Conservation (phyloP, 2,113 vertebrate species). For the Phaethon lepturus region DNA sequence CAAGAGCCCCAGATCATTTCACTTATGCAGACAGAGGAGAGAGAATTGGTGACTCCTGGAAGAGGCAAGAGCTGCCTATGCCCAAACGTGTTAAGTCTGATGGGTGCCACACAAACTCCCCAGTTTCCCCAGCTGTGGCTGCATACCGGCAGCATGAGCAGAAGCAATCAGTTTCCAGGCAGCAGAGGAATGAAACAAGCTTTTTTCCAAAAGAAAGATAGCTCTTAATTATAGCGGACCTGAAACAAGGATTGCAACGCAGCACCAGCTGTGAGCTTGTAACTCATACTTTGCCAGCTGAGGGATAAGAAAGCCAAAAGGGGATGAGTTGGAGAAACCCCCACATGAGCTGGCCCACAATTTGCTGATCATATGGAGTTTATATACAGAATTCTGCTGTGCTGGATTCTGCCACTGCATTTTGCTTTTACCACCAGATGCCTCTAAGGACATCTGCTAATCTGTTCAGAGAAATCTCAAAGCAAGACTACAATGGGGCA, state of each 20-base stretch:
- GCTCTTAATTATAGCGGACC: conserved; percentile 37
- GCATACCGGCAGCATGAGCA: not conserved
- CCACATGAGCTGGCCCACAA: conserved; percentile 29
- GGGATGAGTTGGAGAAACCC: conserved; percentile 48
- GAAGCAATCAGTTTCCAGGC: not conserved
- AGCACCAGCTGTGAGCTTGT: conserved; percentile 34
- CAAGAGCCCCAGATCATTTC: not conserved
- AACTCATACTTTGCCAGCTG: conserved; percentile 16
- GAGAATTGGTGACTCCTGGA: not conserved
- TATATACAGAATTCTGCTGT: conserved; percentile 35
- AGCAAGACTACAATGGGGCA: not conserved
- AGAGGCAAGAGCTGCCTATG: not conserved
- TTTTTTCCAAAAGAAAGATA: not conserved
- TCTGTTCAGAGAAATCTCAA: conserved; percentile 25
- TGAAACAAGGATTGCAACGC: conserved; percentile 14
- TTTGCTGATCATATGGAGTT: conserved; percentile 37
- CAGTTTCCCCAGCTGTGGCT: not conserved
- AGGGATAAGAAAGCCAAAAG: conserved; percentile 35
- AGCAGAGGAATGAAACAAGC: not conserved
- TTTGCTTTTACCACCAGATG: conserved; percentile 47
- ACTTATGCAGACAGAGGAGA: not conserved
- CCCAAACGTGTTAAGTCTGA: not conserved
- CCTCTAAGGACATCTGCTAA: conserved; percentile 61
- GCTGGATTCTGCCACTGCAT: conserved; percentile 28
- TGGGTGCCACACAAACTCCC: not conserved